Evolutionary conservation across 2,888 invertebrate species (phyloP), one percentile per base, ranked within the genome.

Genomic region (Morpho deidamia): DNA sequence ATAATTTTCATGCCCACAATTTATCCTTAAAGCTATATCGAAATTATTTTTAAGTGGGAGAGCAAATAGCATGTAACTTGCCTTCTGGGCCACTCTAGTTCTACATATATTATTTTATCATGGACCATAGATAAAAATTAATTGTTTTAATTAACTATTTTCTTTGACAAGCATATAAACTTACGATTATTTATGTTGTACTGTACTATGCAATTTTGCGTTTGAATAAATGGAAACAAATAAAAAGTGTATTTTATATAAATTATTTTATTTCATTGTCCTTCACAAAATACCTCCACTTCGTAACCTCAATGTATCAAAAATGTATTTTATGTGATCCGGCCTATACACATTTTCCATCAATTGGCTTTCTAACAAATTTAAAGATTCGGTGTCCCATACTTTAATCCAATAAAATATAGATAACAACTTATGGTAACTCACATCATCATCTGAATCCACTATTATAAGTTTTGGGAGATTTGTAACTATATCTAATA

Each of bases 351-450:
- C 68, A 67, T 73, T 72, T 44, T 80, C 64, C 11, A 79, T 59
- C 38, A 90, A 62, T 59, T 90, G 90, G 3, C 74, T 75, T 63
- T 86, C 83, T 55, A 90, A 68, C 55, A 82, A 62, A 70, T 86
- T 81, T 44, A 90, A 70, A 8, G 83, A 80, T n/a, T 78, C 74
- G 10, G 61, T 68, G 63, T 89, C 85, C 87, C 89, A 90, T 34
- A 63, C 62, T 64, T 75, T 81, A 12, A 91, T 79, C 85, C 92
- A 91, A 64, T 89, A 91, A 43, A 92, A 74, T 38, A 92, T 66
- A 55, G 92, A 91, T 58, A 90, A 83, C 9, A 92, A 78, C 62
- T 90, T 90, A 56, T 89, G 83, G 62, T 91, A 91, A 42, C 75
- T 81, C 23, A 78, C 73, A 38, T 83, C 76, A 67, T 74, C 70